Conservation (phyloP, 1,140 invertebrate genomes). For the Saxidomus purpurata region DNA sequence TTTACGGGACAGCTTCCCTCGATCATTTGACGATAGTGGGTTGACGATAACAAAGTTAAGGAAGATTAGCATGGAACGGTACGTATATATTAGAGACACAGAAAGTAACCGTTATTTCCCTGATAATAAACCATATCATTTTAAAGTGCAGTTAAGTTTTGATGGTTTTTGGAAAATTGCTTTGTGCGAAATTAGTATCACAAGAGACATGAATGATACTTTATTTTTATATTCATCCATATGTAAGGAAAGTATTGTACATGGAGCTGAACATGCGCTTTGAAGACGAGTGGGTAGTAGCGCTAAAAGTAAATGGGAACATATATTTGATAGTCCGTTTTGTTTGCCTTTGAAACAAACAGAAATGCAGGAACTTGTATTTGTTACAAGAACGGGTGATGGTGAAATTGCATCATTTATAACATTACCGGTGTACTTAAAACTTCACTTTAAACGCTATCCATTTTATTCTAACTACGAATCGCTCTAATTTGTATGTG, state of each 20-base stretch:
- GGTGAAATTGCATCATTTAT: slow-evolving; percentile 66
- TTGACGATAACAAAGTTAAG: no score
- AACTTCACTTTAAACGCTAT: slow-evolving; percentile 70
- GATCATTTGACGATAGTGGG: no score
- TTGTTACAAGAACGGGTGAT: slow-evolving; percentile 63
- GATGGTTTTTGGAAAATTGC: no score
- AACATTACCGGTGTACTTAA: slow-evolving; percentile 45
- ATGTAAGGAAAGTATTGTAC: slow-evolving; percentile 41
- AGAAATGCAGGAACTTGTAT: slow-evolving; percentile 50
- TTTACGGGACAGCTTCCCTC: no score
- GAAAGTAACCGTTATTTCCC: no score
- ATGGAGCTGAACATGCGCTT: slow-evolving; percentile 28
- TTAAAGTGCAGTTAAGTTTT: no score
- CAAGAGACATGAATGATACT: neutral
- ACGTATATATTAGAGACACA: no score
- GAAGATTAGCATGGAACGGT: no score
- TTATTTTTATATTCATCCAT: slow-evolving; percentile 37
- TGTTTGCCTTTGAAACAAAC: slow-evolving; percentile 64
- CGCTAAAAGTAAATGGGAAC: neutral
- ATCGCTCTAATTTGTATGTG: no score
- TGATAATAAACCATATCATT: no score
- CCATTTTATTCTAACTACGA: slow-evolving; percentile 64
- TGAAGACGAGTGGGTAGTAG: neutral
- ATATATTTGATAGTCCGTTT: slow-evolving; percentile 60
- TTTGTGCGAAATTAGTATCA: no score